Conservation (phyloP, 1,140 invertebrate species). For the Dermatophagoides farinae region DNA sequence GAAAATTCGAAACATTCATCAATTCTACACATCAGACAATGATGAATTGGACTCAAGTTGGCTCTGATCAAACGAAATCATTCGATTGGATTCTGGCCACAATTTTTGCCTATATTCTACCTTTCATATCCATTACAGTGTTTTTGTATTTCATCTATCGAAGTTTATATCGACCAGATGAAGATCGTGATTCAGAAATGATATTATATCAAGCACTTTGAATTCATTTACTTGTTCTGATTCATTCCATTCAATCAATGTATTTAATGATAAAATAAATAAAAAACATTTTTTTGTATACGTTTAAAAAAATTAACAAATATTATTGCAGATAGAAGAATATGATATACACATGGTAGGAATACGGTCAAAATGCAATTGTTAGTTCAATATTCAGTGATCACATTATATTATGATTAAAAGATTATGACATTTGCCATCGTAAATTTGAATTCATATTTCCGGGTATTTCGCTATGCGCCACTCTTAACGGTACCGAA, state of each 20-base stretch:
- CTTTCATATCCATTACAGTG: neutral
- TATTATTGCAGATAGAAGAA: no score
- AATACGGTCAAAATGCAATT: no score
- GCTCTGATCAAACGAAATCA: neutral
- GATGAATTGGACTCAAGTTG: no score
- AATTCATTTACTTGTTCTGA: neutral
- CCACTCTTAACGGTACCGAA: neutral
- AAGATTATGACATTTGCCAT: neutral
- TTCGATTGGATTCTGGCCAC: neutral
- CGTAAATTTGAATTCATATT: neutral
- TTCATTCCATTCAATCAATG: neutral
- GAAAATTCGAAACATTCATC: no score
- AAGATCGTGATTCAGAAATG: neutral
- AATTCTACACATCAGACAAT: no score
- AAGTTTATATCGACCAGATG: neutral
- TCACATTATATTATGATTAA: neutral
- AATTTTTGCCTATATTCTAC: neutral
- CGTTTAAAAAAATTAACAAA: no score
- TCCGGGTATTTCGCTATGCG: neutral
- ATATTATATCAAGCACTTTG: neutral
- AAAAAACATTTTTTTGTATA: neutral
- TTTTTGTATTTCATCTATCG: neutral
- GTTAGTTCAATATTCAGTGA: no score
- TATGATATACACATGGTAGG: no score
- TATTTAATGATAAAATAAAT: no score